A percentile compares a stretch with the other conserved stretches of the same genome.
phyloP scores from a whole-genome alignment of 2,113 vertebrate species.

The Leptocoma aspasia region DNA sequence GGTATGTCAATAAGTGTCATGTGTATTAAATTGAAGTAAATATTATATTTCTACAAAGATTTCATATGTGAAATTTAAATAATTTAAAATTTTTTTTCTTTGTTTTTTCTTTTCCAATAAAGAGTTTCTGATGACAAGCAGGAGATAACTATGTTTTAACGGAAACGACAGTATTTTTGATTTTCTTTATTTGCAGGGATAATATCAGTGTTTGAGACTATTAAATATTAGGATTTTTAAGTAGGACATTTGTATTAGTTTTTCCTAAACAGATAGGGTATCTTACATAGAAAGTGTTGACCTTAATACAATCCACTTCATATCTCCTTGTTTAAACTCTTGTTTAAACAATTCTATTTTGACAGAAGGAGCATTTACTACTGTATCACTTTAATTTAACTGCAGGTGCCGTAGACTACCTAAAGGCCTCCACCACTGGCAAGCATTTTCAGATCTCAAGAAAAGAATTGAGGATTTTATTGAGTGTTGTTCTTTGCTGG shows the following conservation, averaged over 20 bases:
- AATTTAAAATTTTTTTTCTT: background rate
- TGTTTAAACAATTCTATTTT: background rate
- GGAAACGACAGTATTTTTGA: background rate
- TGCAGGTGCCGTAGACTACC: constrained; percentile 75
- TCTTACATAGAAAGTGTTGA: background rate
- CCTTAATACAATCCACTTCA: background rate
- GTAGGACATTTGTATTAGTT: background rate
- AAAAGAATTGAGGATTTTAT: constrained; percentile 80
- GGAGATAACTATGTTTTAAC: background rate
- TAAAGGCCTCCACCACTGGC: constrained; percentile 78
- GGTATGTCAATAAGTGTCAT: background rate
- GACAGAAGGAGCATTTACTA: background rate
- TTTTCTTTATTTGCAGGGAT: background rate
- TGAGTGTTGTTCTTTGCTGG: constrained; percentile 73
- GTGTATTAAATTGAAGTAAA: background rate
- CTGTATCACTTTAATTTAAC: background rate
- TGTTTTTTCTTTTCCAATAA: background rate
- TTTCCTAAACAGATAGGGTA: background rate
- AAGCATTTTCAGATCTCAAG: constrained; percentile 77
- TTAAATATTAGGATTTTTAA: background rate
- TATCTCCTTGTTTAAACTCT: background rate
- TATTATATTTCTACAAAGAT: background rate
- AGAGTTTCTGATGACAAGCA: background rate
- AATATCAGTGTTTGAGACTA: background rate
- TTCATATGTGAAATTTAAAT: background rate